A percentile compares a stretch with the other conserved stretches of the same genome.
phyloP scores from a whole-genome alignment of 2,113 vertebrate species.

The Cettia cetti region DNA sequence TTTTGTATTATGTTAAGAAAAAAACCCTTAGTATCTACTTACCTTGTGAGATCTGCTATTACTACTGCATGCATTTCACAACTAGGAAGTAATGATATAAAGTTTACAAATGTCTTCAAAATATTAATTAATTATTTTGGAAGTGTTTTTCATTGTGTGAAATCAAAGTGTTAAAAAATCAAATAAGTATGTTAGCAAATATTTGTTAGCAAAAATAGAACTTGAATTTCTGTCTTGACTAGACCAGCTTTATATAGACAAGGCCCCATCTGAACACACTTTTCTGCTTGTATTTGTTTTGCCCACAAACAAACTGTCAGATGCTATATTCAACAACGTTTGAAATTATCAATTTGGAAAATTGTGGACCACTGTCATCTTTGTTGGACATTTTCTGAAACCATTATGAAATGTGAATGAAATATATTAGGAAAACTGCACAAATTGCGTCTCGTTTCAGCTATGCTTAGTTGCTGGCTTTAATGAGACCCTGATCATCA shows the following conservation, averaged over 20 bases:
- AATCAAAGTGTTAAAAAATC: background rate
- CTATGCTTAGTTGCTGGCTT: background rate
- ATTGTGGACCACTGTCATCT: background rate
- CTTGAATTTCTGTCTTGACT: background rate
- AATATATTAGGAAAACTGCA: background rate
- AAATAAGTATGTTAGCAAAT: background rate
- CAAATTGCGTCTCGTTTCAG: background rate
- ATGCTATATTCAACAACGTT: background rate
- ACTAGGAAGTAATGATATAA: background rate
- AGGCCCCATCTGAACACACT: background rate
- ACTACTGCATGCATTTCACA: background rate
- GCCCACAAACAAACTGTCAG: background rate
- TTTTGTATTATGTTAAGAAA: background rate
- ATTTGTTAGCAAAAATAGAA: background rate
- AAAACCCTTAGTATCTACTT: background rate
- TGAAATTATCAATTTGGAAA: background rate
- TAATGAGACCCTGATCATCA: background rate
- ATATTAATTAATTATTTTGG: background rate
- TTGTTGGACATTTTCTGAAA: background rate
- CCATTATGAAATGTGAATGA: rapidly evolving
- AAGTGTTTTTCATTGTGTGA: background rate
- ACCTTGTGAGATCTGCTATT: background rate
- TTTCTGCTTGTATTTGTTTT: background rate
- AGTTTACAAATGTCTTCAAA: background rate
- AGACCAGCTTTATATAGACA: background rate